A percentile compares a stretch with the other conserved stretches of the same genome.
Conservation (phyloP, 2,888 invertebrate species). For the Trichogramma dendrolimi region DNA sequence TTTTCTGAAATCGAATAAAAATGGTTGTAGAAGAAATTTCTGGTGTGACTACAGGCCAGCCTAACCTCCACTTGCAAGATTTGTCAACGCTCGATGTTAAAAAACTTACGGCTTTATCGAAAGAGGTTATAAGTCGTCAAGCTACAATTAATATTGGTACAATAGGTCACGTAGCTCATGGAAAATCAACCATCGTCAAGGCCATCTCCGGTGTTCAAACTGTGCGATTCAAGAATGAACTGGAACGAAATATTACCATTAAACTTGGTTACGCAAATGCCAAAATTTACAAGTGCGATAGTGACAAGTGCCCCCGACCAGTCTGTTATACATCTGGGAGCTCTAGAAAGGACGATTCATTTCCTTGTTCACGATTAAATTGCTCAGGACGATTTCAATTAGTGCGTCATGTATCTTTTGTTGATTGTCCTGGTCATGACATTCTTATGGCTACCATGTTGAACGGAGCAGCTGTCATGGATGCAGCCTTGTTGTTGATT, state of each 20-base stretch:
- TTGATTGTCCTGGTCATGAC: constrained; percentile 99
- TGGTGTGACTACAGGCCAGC: constrained; percentile 64
- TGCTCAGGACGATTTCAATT: constrained; percentile 89
- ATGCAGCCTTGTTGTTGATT: constrained; percentile 93
- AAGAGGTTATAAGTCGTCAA: constrained; percentile 97
- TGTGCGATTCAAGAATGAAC: constrained; percentile 98
- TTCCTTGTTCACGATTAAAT: constrained; percentile 85
- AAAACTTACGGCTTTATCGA: constrained; percentile 87
- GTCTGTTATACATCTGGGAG: constrained; percentile 94
- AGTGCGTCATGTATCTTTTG: constrained; percentile 95
- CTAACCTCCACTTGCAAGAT: constrained; percentile 89
- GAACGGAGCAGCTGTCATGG: constrained; percentile 99
- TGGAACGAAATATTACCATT: constrained; percentile 98
- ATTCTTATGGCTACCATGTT: constrained; percentile 99
- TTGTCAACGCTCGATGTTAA: constrained; percentile 80
- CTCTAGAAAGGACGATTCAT: constrained; percentile 92
- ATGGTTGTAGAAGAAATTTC: constrained; percentile 57
- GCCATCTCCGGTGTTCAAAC: constrained; percentile 98
- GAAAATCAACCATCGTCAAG: constrained; percentile 98
- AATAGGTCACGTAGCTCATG: constrained; percentile 99
- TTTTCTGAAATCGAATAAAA: constrained; percentile 4
- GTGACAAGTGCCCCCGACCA: constrained; percentile 90
- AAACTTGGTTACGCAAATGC: constrained; percentile 99
- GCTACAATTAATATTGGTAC: constrained; percentile 99
- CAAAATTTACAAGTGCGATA: constrained; percentile 98